These are phyloP conservation scores for Macquaria ambigua DNA, from an alignment of 2,113 vertebrate genomes.

Conservation along the genomic window DNA sequence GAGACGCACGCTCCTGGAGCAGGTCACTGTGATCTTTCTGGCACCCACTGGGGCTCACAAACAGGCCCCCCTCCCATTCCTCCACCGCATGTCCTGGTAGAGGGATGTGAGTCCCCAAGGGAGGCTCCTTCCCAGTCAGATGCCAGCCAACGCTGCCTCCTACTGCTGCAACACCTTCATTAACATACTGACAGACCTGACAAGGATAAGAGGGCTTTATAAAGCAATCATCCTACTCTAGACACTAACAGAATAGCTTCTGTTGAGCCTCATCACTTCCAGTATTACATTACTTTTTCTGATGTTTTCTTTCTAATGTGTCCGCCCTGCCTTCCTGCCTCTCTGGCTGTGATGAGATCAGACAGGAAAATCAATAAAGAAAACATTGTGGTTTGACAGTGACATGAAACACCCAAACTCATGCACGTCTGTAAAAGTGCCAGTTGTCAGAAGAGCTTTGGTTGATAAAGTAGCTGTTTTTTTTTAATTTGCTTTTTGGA, in stretches of 20 bases:
- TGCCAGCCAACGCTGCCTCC: conserved; percentile 55
- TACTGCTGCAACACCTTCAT: conserved; percentile 62
- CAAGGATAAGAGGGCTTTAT: conserved; percentile 57
- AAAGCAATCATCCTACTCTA: conserved; percentile 58
- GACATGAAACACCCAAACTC: conserved; percentile 66
- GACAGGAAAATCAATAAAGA: conserved; percentile 78
- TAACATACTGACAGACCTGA: conserved; percentile 65
- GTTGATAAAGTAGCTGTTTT: conserved; percentile 56
- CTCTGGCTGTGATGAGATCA: conserved; percentile 65
- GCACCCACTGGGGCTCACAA: conserved; percentile 65
- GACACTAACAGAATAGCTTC: conserved; percentile 49
- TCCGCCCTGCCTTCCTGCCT: conserved; percentile 42
- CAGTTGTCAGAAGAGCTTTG: conserved; percentile 60
- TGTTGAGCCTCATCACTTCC: conserved; percentile 54
- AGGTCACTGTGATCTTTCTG: conserved; percentile 79
- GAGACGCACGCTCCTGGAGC: conserved; percentile 57
- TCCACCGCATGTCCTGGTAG: conserved; percentile 57
- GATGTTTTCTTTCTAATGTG: conserved; percentile 66
- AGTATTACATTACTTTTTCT: conserved; percentile 62
- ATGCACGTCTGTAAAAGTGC: conserved; percentile 45
- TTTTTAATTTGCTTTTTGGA: conserved; percentile 44
- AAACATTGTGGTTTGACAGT: conserved; percentile 73
- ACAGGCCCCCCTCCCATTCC: conserved; percentile 44
- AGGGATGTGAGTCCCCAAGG: conserved; percentile 56
- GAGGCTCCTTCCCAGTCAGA: conserved; percentile 60